phyloP scores from a whole-genome alignment of 1,140 invertebrate species.

The Pentalonia nigronervosa region DNA sequence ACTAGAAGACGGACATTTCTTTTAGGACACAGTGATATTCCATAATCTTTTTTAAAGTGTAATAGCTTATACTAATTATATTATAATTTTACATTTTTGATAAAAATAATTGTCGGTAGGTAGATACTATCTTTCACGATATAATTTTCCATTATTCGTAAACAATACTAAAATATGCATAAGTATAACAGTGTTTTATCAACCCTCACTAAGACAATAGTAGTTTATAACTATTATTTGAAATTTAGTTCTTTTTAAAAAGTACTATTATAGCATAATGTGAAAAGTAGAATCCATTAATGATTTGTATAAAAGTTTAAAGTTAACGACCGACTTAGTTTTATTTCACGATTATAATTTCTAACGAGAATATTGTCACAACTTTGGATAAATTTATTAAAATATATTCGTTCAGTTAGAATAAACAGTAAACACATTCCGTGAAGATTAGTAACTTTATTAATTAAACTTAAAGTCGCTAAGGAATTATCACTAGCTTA shows the following conservation, averaged over 20 bases:
- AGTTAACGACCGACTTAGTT: constrained; percentile 2
- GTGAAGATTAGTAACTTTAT: constrained; percentile 50
- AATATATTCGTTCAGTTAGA: constrained; percentile 50
- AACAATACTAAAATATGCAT: not conserved
- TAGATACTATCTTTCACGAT: too few relatives aligned
- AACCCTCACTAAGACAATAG: not conserved
- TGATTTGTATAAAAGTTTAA: constrained; percentile 16
- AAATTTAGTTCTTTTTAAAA: not conserved
- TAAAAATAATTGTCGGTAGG: not conserved
- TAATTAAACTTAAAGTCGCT: constrained; percentile 44
- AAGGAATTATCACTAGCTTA: constrained; percentile 50
- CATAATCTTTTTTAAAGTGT: not conserved
- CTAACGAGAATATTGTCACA: constrained; percentile 27
- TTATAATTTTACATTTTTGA: not conserved
- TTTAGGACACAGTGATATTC: not conserved
- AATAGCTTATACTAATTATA: not conserved
- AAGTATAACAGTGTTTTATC: not conserved
- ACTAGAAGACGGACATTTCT: not conserved
- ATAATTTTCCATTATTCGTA: not conserved
- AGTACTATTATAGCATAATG: not conserved
- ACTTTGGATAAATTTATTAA: constrained; percentile 42
- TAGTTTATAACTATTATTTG: not conserved
- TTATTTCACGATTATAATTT: constrained; percentile 26
- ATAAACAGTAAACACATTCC: constrained; percentile 41
- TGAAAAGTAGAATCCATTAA: not conserved